Conservation (phyloP, 2,113 vertebrate genomes). For the Ciconia maguari region DNA sequence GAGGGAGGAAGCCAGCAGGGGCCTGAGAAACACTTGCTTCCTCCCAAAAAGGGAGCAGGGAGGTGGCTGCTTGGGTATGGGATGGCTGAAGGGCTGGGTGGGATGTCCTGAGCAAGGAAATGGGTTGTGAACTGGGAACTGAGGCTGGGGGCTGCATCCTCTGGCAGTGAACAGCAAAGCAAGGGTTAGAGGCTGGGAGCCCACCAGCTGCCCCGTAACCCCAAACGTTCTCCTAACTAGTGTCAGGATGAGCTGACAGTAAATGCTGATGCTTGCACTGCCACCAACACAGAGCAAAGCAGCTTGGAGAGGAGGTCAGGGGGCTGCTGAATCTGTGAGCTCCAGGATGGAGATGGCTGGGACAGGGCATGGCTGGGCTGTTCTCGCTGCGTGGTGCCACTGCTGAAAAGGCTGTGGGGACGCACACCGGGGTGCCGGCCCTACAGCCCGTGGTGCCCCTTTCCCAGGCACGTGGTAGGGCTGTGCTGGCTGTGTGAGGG, state of each 20-base stretch:
- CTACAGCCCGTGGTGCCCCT: neutral
- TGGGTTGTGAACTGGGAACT: neutral
- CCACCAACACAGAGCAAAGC: neutral
- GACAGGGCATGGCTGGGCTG: neutral
- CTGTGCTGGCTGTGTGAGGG: neutral
- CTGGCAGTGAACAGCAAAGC: neutral
- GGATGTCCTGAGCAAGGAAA: neutral
- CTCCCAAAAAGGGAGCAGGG: neutral
- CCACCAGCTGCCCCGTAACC: neutral
- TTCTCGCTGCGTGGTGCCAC: accelerated
- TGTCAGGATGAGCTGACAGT: neutral
- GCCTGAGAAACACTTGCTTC: neutral
- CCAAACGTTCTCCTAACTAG: neutral
- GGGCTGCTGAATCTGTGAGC: neutral
- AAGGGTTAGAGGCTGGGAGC: neutral
- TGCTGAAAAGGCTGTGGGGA: neutral
- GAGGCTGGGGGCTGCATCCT: neutral
- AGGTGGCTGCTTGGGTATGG: neutral
- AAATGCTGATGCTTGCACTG: neutral
- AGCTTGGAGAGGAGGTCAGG: neutral
- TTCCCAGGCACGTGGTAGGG: neutral
- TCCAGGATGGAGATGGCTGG: neutral
- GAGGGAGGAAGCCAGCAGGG: neutral
- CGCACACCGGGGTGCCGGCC: accelerated
- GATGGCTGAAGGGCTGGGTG: neutral